Base-by-base conservation (phyloP, 2,797 vertebrate genomes). In the Propithecus perrieri region DNA sequence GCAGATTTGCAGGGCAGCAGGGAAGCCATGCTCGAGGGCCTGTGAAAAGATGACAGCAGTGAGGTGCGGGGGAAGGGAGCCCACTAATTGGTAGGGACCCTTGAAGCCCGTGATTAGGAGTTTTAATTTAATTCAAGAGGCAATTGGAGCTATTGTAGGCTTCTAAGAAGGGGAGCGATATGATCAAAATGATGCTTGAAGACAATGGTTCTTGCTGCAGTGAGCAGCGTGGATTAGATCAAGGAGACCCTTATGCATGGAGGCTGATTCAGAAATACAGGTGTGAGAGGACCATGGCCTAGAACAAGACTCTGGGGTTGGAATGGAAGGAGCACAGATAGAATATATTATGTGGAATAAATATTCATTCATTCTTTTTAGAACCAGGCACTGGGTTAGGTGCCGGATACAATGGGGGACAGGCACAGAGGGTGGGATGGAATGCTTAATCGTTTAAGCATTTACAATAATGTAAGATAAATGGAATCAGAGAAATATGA, bases 111-210 rank as follows among this genome's bases (percentile, higher is more conserved):
- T 97, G 95, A 95, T 97, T 97, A 97, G 94, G 89, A 96, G 91
- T 97, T 97, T 96, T 94, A 96, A 97, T 97, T 97, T 95, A 93
- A 95, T 95, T 96, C 97, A 97, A 97, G 97, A 97, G 95, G 95
- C 89, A 93, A 80, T 92, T 79, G 94, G 92, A 96, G 90, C 81
- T 96, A 63, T 90, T 90, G 85, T 41, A 84, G 85, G 72, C 46
- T 33, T 92, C 88, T 90, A 75, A 95, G 95, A 76, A 92, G 72
- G 57, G 78, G 61, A 96, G 35, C 33, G 94, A 91, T 79, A 74
- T 88, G 92, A 95, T 96, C 76, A 43, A 92, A 94, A 76, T 57
- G 85, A 89, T 85, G 93, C 94, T 97, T 78, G 74, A 94, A 61
- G 46, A 94, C 96, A 88, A 75, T 41, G 67, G 78, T 74, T 91